Percentiles rank a stretch among this genome's conserved stretches.
Conservation (phyloP, 2,888 invertebrate species). For the Macroteleia sp. region DNA sequence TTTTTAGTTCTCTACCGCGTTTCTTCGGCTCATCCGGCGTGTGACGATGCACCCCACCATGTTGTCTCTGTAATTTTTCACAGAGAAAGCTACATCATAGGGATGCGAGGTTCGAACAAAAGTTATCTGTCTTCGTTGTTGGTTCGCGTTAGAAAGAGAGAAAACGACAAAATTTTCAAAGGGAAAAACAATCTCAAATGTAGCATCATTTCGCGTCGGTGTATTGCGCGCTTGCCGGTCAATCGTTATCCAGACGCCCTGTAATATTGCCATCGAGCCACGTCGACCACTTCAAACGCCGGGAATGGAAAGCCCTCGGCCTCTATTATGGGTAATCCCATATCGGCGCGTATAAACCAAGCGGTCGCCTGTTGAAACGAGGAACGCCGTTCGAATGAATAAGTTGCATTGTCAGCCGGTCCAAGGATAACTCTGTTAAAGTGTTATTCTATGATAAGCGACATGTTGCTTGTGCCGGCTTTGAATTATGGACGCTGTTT, state of each 20-base stretch:
- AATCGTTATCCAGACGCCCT: conserved; percentile 54
- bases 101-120: no score
- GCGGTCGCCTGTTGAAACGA: conserved; percentile 51
- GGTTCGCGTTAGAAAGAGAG: no score
- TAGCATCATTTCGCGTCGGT: no score
- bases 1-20: conserved; percentile 2
- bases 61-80: conserved; percentile 33
- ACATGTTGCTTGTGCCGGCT: conserved; percentile 23
- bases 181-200: no score
- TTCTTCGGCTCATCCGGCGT: conserved; percentile 10
- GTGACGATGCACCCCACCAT: neutral
- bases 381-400: conserved; percentile 46
- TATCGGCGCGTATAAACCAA: conserved; percentile 47
- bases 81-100: no score
- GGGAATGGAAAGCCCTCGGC: conserved; percentile 46
- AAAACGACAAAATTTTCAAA: no score
- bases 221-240: conserved; percentile 34
- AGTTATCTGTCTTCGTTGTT: no score
- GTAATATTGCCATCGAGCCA: conserved; percentile 55
- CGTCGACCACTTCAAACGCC: conserved; percentile 59
- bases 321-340: conserved; percentile 56
- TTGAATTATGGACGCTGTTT: conserved; percentile 21
- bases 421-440: conserved; percentile 51
- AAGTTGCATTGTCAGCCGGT: conserved; percentile 52
- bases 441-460: conserved; percentile 55